Evolutionary conservation across 2,113 vertebrate species (phyloP), one percentile per base, ranked within the genome.

Genomic region (Phylloscopus trochiloides): DNA sequence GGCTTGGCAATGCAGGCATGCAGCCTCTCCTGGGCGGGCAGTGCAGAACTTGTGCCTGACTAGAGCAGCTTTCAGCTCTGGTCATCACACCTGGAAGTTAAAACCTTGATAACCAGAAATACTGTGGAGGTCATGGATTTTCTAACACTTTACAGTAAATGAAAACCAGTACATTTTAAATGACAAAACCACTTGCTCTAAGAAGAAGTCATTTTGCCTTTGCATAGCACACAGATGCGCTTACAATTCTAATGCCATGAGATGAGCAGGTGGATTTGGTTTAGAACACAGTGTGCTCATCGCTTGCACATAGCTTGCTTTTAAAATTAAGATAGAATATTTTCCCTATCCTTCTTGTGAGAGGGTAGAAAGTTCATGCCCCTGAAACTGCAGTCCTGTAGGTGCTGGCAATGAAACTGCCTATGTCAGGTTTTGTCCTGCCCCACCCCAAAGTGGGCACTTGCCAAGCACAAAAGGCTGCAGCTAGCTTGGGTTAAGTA

Each of bases 1-100:
- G 29, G 17, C 14, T 70, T 0, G 0, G 38, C 2, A 2, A 47
- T 5, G 21, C 12, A 55, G 21, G 14, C 24, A 8, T 7, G 7
- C 40, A 47, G 26, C 10, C 43, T 20, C 47, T 70, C 38, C 32
- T 24, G 25, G 42, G 45, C 21, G 51, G 43, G n/a, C 34, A 78
- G 9, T 5, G 38, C 22, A 90, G 47, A 66, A 55, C 13, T 1
- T 16, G 29, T 1, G 6, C 19, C 57, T 1, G 4, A 20, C 11
- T 12, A 40, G 4, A 47, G 52, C 25, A 80, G 55, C 76, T 87
- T 85, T 57, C 88, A 59, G 61, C 51, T 86, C 63, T 26, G 19
- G 28, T n/a, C 43, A 68, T 26, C 8, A 8, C 0, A 1, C 31
- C 52, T 50, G 17, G 12, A 68, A 14, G 24, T 10, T 34, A 14